Base-by-base conservation (phyloP, 2,888 invertebrate species). In the Andrena bicolor region DNA sequence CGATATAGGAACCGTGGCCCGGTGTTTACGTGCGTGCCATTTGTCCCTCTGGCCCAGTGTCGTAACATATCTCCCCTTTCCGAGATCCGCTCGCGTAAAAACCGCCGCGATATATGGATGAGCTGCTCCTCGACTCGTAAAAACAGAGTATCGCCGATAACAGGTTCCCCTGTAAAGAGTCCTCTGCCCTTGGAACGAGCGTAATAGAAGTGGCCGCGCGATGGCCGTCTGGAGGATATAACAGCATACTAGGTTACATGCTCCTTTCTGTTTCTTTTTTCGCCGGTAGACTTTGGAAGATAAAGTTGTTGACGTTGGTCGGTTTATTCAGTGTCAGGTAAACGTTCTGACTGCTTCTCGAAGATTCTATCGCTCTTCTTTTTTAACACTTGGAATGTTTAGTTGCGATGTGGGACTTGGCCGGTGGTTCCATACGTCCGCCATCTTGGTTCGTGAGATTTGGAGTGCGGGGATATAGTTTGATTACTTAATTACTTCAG, bases 51-150 rank as follows among this genome's bases (percentile, higher is more conserved):
- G 51, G 60, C 68, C 56, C 65, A 32, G 13, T 49, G 51, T 68
- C 63, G 70, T 79, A 79, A 73, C 81, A 84, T 84, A 84, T 86
- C 87, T 85, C 84, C 49, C 41, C 41, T 16, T 41, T 16, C 26
- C 35, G 84, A 86, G 78, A 84, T 63, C 76, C 76, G 56, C 23
- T 13, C 73, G 69, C 70, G 88, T 89, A 89, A 88, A 89, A 83
- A 81, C 77, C 58, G 63, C 77, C 82, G 82, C 80, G 83, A 76
- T 84, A 84, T 88, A 87, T 84, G 56, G 56, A 66, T 7, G 84
- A 83, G 84, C 82, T 75, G 85, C 82, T 75, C 68, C 75, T 77
- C 80, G 78, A 85, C 81, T 88, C 89, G 80, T 89, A 89, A 89
- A 89, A 89, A 85, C 81, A 78, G 76, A 82, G 76, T 68, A 86